Evolutionary conservation across 1,140 invertebrate species (phyloP).

Genomic region (Dryas iulia): DNA sequence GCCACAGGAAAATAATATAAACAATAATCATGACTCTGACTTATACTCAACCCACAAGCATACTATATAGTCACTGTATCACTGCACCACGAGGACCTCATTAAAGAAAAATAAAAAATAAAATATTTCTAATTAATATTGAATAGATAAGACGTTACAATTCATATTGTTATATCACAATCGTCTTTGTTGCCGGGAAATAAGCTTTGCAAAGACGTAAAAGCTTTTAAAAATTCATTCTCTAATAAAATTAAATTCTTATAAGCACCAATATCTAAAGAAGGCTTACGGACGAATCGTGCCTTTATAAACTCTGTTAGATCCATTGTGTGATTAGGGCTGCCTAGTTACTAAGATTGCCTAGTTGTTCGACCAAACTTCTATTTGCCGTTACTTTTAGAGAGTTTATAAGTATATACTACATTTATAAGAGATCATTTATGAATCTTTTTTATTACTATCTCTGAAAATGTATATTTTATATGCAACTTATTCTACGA

Average conservation of each 20-base stretch:
- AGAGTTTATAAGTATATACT: background rate
- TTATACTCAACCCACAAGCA: too few species aligned
- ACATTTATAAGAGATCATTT: background rate
- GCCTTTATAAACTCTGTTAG: slow-evolving; percentile 40
- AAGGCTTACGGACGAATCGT: slow-evolving; percentile 47
- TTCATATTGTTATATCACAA: too few species aligned
- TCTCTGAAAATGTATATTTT: background rate
- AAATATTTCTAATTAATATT: too few species aligned
- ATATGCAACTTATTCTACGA: too few species aligned
- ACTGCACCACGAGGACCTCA: too few species aligned
- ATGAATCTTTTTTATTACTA: background rate
- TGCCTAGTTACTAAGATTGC: slow-evolving; percentile 16
- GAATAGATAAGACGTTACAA: too few species aligned
- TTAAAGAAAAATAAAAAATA: too few species aligned
- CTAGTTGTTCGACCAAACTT: background rate
- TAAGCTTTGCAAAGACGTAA: too few species aligned
- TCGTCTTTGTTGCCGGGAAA: too few species aligned
- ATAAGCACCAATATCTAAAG: slow-evolving; percentile 38
- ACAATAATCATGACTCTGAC: too few species aligned
- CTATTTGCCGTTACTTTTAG: background rate
- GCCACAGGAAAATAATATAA: too few species aligned
- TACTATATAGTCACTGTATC: too few species aligned
- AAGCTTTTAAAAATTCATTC: background rate
- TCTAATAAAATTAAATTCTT: slow-evolving; percentile 26
- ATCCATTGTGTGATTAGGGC: slow-evolving; percentile 45